Conservation (phyloP, 2,888 invertebrate genomes). For the Metalampra italica region DNA sequence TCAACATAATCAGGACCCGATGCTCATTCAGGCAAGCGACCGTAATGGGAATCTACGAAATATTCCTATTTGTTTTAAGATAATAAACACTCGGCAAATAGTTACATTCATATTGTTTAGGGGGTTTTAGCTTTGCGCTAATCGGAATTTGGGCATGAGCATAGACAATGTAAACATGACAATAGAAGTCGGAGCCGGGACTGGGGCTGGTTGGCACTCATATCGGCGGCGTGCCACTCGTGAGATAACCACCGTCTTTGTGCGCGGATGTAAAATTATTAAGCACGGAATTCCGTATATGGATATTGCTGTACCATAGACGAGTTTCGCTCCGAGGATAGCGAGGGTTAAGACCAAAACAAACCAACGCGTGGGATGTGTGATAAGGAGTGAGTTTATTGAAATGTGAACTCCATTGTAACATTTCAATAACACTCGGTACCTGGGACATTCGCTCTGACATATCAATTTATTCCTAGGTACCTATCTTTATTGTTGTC, state of each 20-base stretch:
- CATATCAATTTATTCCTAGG: no score
- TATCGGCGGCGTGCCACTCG: conserved; percentile 70
- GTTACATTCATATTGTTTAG: conserved; percentile 19
- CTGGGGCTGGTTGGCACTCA: conserved; percentile 57
- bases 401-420: conserved; percentile 25
- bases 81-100: conserved; percentile 11
- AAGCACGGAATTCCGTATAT: conserved; percentile 59
- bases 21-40: conserved; percentile 21
- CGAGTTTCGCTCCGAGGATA: conserved; percentile 26
- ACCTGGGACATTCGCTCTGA: no score
- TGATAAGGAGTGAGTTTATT: conserved; percentile 42
- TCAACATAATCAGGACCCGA: conserved; percentile 31
- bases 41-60: conserved; percentile 14
- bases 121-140: conserved; percentile 56
- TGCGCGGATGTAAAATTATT: conserved; percentile 70
- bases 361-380: conserved; percentile 27
- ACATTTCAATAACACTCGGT: neutral
- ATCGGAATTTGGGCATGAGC: conserved; percentile 71
- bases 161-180: conserved; percentile 76
- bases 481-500: no score
- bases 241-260: conserved; percentile 73
- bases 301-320: conserved; percentile 31
- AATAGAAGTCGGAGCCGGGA: conserved; percentile 58
- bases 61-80: conserved; percentile 17
- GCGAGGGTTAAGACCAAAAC: conserved; percentile 44